A percentile compares a stretch with the other conserved stretches of the same genome.
Conservation (phyloP, 2,113 vertebrate species). For the Rhinolophus ferrumequinum region DNA sequence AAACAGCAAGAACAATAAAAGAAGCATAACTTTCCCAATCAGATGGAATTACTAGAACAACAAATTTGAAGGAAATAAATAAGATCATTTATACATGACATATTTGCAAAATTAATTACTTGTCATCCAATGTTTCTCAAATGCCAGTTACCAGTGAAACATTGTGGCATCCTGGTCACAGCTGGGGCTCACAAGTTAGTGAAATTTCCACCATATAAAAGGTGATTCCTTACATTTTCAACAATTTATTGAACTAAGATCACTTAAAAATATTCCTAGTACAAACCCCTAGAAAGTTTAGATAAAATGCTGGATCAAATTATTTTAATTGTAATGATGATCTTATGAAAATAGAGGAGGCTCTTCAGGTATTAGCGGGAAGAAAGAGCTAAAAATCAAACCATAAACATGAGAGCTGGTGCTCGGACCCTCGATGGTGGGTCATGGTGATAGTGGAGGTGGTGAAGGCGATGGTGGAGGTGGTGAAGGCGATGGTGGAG, state of each 20-base stretch:
- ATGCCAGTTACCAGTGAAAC: fast-evolving
- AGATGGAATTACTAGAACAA: not conserved
- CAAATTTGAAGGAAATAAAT: not conserved
- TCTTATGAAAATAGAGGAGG: not conserved
- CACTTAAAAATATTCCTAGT: not conserved
- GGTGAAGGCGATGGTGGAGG: too few species aligned
- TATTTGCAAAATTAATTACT: not conserved
- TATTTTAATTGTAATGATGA: not conserved
- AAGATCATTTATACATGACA: not conserved
- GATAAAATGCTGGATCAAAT: not conserved
- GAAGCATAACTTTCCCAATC: not conserved
- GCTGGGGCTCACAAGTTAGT: fast-evolving
- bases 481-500: too few species aligned
- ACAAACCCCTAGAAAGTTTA: too few species aligned
- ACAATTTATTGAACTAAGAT: too few species aligned
- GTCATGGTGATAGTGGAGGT: too few species aligned
- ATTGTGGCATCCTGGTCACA: fast-evolving
- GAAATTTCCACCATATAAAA: fast-evolving
- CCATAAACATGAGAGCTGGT: fast-evolving
- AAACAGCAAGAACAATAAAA: not conserved
- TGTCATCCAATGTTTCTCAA: not conserved
- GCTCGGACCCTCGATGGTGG: not conserved
- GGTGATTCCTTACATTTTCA: not conserved
- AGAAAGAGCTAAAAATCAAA: too few species aligned
- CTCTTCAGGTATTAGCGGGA: too few species aligned